phyloP scores from a whole-genome alignment of 2,797 vertebrate species.

The Okamejei kenojei region DNA sequence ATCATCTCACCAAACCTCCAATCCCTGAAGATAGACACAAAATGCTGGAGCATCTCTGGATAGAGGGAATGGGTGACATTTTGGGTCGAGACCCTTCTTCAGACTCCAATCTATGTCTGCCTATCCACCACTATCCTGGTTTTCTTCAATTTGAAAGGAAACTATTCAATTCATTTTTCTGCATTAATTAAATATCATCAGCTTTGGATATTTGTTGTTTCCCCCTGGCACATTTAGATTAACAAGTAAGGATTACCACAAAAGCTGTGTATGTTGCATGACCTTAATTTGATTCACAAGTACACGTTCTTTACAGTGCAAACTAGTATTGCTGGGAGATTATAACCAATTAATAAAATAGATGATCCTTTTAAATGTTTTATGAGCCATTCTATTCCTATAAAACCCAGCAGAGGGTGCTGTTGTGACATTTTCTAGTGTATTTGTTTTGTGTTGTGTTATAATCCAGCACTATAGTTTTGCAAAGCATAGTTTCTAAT shows the following conservation, averaged over 20 bases:
- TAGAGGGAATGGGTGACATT: no score
- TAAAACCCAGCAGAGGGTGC: slow-evolving; percentile 20
- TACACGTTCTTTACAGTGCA: neutral
- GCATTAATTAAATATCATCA: neutral
- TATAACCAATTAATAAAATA: neutral
- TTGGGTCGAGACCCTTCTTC: no score
- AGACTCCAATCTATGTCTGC: no score
- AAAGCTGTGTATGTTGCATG: neutral
- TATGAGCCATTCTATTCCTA: neutral
- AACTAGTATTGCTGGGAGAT: neutral
- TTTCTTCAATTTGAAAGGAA: neutral
- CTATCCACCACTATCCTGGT: no score
- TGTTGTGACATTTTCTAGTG: neutral
- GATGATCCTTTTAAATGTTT: neutral
- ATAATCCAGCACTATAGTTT: neutral
- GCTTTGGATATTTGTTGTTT: neutral
- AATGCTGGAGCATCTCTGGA: no score
- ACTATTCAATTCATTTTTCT: neutral
- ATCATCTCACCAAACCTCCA: neutral
- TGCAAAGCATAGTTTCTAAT: neutral
- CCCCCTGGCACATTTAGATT: neutral
- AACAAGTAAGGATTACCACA: neutral
- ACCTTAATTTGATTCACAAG: neutral
- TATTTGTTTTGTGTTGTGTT: neutral
- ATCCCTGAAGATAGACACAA: no score